A percentile compares a stretch with the other conserved stretches of the same genome.
These are phyloP conservation scores for Donacobius atricapilla DNA, from an alignment of 2,113 vertebrate genomes.

Conservation along the genomic window DNA sequence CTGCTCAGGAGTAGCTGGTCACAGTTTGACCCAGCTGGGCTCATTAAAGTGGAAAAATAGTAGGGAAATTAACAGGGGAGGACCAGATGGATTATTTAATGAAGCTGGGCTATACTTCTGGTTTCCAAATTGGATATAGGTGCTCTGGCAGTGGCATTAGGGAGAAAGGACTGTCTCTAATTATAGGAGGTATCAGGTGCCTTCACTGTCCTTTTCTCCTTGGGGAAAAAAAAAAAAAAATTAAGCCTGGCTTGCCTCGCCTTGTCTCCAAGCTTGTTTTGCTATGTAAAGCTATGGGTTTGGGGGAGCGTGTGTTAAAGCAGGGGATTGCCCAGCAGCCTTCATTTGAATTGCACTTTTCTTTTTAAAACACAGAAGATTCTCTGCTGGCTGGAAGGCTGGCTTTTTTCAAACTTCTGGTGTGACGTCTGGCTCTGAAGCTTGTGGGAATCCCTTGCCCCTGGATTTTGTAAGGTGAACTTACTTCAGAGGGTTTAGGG, in stretches of 20 bases:
- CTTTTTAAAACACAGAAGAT: background rate
- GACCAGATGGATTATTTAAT: slow-evolving; percentile 8
- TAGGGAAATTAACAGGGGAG: background rate
- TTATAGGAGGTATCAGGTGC: slow-evolving; percentile 35
- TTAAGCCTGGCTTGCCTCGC: background rate
- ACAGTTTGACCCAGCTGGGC: slow-evolving; percentile 9
- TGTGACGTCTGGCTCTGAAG: background rate
- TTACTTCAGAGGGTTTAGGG: background rate
- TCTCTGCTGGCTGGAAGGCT: background rate
- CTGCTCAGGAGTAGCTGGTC: background rate
- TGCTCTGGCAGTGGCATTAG: background rate
- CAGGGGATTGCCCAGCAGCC: background rate
- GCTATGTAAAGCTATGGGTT: background rate
- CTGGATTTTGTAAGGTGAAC: background rate
- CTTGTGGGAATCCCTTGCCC: background rate
- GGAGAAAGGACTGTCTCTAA: background rate
- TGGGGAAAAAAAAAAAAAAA: background rate
- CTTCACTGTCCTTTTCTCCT: slow-evolving; percentile 31
- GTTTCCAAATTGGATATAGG: background rate
- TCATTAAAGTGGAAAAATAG: slow-evolving; percentile 4
- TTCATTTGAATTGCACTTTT: background rate
- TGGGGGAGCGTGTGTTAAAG: background rate
- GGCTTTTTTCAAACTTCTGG: background rate
- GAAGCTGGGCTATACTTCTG: background rate
- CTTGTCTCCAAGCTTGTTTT: background rate